These are phyloP conservation scores for Bradysia coprophila DNA, from an alignment of 1,140 invertebrate species.

Conservation along the genomic window DNA sequence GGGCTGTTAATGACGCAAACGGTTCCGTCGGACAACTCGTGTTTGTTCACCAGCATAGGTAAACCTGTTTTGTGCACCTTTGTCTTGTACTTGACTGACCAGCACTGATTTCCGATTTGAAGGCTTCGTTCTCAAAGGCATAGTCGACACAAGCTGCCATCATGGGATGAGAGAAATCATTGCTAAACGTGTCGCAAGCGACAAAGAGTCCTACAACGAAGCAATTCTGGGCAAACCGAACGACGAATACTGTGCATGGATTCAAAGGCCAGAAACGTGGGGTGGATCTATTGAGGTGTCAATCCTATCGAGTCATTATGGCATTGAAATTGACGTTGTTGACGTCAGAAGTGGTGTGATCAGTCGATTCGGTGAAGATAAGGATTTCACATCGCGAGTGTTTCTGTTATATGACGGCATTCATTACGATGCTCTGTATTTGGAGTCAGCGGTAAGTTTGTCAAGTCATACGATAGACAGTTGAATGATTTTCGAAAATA, in stretches of 20 bases:
- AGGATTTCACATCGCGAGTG: conserved; percentile 63
- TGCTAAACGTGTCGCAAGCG: conserved; percentile 56
- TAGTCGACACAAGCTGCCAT: conserved; percentile 51
- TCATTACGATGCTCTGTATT: conserved; percentile 85
- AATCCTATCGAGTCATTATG: conserved; percentile 75
- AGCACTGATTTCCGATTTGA: background rate
- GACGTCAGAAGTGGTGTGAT: conserved; percentile 79
- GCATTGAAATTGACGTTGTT: conserved; percentile 84
- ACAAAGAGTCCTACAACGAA: conserved; percentile 62
- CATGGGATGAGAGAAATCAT: conserved; percentile 69
- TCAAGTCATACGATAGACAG: no score
- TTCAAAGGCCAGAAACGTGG: conserved; percentile 69
- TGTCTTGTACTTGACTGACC: no score
- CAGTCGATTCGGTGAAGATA: conserved; percentile 87
- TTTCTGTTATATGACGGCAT: conserved; percentile 91
- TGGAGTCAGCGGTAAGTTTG: conserved; percentile 54
- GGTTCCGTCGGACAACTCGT: conserved; percentile 90
- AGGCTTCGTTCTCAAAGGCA: conserved; percentile 48
- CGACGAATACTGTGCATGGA: conserved; percentile 75
- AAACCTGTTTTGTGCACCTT: conserved; percentile 2
- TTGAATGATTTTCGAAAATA: no score
- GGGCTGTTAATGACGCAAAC: conserved; percentile 78
- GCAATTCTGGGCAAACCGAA: conserved; percentile 76
- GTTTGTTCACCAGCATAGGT: conserved; percentile 80
- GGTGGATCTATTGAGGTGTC: conserved; percentile 89